These are phyloP conservation scores for Cybosia mesomella DNA, from an alignment of 2,888 invertebrate genomes.

Conservation along the genomic window DNA sequence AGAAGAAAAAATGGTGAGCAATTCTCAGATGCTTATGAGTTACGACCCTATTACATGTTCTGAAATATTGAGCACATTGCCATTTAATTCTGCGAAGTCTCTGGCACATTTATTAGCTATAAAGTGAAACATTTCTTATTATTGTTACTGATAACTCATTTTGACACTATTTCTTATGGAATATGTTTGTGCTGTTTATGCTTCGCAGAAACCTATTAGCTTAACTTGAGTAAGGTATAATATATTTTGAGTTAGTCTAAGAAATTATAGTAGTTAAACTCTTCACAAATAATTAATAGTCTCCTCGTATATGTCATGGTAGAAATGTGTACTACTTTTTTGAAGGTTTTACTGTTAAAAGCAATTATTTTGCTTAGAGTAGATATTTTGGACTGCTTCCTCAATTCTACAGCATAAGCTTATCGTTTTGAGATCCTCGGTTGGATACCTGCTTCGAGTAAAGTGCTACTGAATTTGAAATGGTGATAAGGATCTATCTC, in stretches of 20 bases:
- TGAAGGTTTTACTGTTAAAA: too few relatives aligned
- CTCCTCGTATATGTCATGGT: neutral
- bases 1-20: slow-evolving; percentile 13
- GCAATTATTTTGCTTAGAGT: neutral
- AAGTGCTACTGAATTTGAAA: too few relatives aligned
- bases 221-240: neutral
- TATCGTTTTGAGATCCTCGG: too few relatives aligned
- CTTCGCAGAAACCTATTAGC: slow-evolving; percentile 8
- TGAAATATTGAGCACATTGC: slow-evolving; percentile 18
- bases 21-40: slow-evolving; percentile 17
- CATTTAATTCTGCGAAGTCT: slow-evolving; percentile 1
- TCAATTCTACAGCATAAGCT: too few relatives aligned
- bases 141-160: slow-evolving; percentile 14
- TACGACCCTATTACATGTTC: slow-evolving; percentile 18
- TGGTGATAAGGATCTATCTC: too few relatives aligned
- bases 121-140: slow-evolving; percentile 8
- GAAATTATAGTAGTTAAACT: neutral
- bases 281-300: neutral
- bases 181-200: neutral
- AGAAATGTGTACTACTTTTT: neutral
- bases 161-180: slow-evolving; percentile 15
- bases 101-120: slow-evolving; percentile 13
- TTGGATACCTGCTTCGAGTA: too few relatives aligned
- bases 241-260: neutral
- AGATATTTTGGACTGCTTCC: neutral